phyloP scores from a whole-genome alignment of 2,797 vertebrate species.

The Tangara arthus region DNA sequence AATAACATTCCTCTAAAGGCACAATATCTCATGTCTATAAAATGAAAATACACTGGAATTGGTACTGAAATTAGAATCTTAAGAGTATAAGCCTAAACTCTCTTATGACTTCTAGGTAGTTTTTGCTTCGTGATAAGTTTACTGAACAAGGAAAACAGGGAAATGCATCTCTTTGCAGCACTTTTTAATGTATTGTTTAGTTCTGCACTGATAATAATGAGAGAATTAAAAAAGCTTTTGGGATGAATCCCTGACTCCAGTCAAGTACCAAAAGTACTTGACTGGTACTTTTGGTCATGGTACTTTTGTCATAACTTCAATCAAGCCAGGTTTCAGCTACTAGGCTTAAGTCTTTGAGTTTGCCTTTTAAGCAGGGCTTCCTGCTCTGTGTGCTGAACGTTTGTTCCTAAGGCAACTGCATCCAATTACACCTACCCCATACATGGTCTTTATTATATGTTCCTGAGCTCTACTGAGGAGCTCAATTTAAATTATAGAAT shows the following conservation, averaged over 20 bases:
- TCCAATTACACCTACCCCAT: slow-evolving; percentile 60
- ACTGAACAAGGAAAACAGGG: not conserved
- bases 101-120: not conserved
- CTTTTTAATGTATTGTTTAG: not conserved
- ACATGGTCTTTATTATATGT: not conserved
- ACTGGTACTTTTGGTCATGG: no score
- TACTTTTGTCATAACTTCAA: not conserved
- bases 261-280: not conserved
- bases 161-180: not conserved
- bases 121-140: not conserved
- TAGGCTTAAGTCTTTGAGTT: slow-evolving; percentile 5
- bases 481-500: slow-evolving; percentile 37
- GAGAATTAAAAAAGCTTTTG: not conserved
- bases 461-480: slow-evolving; percentile 11
- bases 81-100: not conserved
- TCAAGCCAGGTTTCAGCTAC: not conserved
- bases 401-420: slow-evolving; percentile 67
- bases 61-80: not conserved
- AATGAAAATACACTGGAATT: not conserved
- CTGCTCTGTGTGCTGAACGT: slow-evolving; percentile 12
- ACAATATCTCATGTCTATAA: not conserved
- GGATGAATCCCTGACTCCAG: not conserved
- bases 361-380: not conserved
- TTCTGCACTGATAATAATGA: not conserved
- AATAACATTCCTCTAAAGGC: not conserved